These are phyloP conservation scores for Ommatoiulus sabulosus DNA, from an alignment of 2,888 invertebrate species.

Conservation along the genomic window DNA sequence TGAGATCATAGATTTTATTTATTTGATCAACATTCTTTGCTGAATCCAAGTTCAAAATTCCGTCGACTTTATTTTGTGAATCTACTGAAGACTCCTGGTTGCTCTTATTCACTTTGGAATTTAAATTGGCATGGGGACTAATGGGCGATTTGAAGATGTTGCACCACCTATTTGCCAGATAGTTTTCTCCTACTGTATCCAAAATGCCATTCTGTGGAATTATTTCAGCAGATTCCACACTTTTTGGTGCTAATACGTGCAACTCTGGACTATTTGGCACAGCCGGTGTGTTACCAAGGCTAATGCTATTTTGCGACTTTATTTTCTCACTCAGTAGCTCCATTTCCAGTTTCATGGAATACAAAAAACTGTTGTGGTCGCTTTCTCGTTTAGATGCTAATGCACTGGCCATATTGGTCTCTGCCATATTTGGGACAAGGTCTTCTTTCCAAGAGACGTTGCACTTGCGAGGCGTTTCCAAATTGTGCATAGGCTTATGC, in stretches of 20 bases:
- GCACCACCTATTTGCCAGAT: neutral
- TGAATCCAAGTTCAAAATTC: neutral
- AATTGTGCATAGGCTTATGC: neutral
- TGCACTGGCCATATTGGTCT: neutral
- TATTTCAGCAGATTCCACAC: neutral
- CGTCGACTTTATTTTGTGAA: neutral
- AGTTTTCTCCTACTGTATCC: neutral
- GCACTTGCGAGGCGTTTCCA: constrained; percentile 14
- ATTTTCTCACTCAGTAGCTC: neutral
- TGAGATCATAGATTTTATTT: too few relatives aligned
- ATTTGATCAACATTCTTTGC: too few relatives aligned
- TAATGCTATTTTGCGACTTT: neutral
- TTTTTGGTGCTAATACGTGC: neutral
- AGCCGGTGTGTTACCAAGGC: neutral
- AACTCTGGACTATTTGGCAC: neutral
- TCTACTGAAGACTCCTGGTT: neutral
- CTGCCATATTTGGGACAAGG: neutral
- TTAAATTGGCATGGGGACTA: neutral
- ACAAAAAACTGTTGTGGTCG: neutral
- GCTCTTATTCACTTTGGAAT: neutral
- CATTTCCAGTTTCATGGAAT: constrained; percentile 34
- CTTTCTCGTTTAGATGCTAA: neutral
- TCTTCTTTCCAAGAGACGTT: constrained; percentile 42
- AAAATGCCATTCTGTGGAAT: neutral
- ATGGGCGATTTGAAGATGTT: neutral